Evolutionary conservation across 1,140 invertebrate genomes (phyloP), one percentile per base, ranked within the genome.

Genomic region (Heterodera schachtii): DNA sequence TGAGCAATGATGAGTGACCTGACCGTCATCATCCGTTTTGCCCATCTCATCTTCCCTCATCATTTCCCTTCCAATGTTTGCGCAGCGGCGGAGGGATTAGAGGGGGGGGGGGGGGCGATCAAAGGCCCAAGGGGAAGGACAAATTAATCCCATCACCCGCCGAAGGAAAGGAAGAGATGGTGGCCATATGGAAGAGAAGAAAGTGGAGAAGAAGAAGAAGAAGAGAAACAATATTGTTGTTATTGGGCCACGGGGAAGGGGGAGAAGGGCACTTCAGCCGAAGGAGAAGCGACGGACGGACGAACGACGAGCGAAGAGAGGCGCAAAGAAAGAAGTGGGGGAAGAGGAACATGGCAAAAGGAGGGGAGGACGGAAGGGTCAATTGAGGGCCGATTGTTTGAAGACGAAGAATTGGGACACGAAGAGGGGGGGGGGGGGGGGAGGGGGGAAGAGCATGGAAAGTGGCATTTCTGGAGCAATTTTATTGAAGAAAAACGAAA

Each of bases 311-410:
- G 19, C 57, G 57, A 64, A 64, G 13, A 64, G 5, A 3, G 57
- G 31, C 31, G 31, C 31, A 31, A 31, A 31, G 31, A 31, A 31
- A 31, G 31, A 31, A 31, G 31, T 31, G 31, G 31, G 31, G 31
- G 31, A 31, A 31, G 31, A 31, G 1, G 31, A 31, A 31, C 57
- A 52, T 52, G 6, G 49, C 57, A 11, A 5, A 19, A 19, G 19
- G 19, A 13, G 11, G 16, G 16, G 57, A 5, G 16, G 16, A 64
- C 57, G 57, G 69, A 71, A 46, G 69, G 41, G 41, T 43, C 69
- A 71, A 71, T 71, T 71, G 31, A 46, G 31, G 41, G 69, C 69
- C 69, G 69, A 71, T 71, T 71, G 69, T 71, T 46, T 46, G 69
- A 11, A 71, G 19, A 71, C 43, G 69, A 31, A 31, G 31, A 31